Percentiles rank a stretch among this genome's conserved stretches.
phyloP scores from a whole-genome alignment of 2,797 vertebrate genomes.

The Poecilia picta region DNA sequence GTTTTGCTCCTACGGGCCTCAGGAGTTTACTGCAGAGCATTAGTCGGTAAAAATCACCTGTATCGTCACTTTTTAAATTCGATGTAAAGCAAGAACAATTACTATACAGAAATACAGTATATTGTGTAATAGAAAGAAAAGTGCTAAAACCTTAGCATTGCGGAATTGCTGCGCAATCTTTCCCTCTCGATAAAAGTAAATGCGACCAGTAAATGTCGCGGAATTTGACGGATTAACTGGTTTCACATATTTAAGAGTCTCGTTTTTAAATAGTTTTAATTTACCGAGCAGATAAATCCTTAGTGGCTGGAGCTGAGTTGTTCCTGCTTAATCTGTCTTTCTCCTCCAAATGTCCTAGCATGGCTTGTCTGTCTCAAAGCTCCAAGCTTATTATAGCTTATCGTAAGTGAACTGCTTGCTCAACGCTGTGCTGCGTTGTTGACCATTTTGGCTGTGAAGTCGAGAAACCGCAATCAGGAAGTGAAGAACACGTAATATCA shows the following conservation, averaged over 20 bases:
- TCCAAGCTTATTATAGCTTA: slow-evolving; percentile 61
- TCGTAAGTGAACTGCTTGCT: slow-evolving; percentile 55
- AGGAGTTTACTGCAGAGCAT: neutral
- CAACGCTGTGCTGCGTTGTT: slow-evolving; percentile 29
- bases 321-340: slow-evolving; percentile 44
- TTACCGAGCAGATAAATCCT: slow-evolving; percentile 17
- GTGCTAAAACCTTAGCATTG: neutral
- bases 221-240: slow-evolving; percentile 12
- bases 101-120: too few species aligned
- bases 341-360: slow-evolving; percentile 60
- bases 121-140: too few species aligned
- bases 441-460: slow-evolving; percentile 30
- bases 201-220: neutral
- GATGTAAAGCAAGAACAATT: neutral
- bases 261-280: slow-evolving; percentile 12
- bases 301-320: slow-evolving; percentile 13
- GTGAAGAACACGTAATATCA: slow-evolving; percentile 12
- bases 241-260: slow-evolving; percentile 13
- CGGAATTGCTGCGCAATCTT: neutral
- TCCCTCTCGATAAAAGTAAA: neutral
- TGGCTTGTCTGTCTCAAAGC: slow-evolving; percentile 49
- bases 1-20: neutral
- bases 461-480: slow-evolving; percentile 29
- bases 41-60: neutral
- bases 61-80: neutral